Percentiles rank a stretch among this genome's conserved stretches.
These are phyloP conservation scores for Trachythela sp. DNA, from an alignment of 64 coral and sea anemone genomes.

Conservation along the genomic window DNA sequence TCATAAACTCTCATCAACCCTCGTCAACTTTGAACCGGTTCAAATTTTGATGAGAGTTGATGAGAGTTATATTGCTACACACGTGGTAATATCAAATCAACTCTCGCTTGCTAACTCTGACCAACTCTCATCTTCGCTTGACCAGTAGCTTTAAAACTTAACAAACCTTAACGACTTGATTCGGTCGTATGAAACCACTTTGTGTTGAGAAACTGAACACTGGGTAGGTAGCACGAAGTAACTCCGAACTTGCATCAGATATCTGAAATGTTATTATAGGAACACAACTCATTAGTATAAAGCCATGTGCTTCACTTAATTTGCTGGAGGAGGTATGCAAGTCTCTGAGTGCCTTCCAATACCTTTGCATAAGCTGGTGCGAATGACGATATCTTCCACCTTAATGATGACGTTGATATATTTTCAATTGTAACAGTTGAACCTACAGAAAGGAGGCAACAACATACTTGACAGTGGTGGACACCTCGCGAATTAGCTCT, in stretches of 20 bases:
- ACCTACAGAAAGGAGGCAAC: conserved; percentile 2
- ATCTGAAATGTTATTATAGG: not conserved
- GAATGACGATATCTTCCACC: conserved; percentile 83
- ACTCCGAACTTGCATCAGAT: conserved; percentile 33
- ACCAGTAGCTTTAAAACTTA: too few relatives aligned
- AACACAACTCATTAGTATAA: not conserved
- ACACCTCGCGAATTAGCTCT: not conserved
- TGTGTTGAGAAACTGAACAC: conserved; percentile 51
- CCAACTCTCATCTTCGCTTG: too few relatives aligned
- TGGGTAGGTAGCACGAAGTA: conserved; percentile 56
- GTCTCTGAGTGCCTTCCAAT: not conserved
- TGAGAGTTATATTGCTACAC: too few relatives aligned
- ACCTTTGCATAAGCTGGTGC: conserved; percentile 98
- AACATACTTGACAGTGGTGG: not conserved
- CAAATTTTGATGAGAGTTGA: too few relatives aligned
- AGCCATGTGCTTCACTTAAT: not conserved
- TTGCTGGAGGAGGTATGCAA: too few relatives aligned
- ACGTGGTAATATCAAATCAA: too few relatives aligned
- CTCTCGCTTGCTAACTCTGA: too few relatives aligned
- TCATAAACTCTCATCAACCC: too few relatives aligned
- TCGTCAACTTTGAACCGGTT: too few relatives aligned
- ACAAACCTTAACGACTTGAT: conserved; percentile 15
- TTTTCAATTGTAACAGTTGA: conserved; percentile 62
- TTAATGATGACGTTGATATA: conserved; percentile 33
- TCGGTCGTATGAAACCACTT: conserved; percentile 25